Conservation (phyloP, 2,797 vertebrate species). For the Jordanella pulchra region DNA sequence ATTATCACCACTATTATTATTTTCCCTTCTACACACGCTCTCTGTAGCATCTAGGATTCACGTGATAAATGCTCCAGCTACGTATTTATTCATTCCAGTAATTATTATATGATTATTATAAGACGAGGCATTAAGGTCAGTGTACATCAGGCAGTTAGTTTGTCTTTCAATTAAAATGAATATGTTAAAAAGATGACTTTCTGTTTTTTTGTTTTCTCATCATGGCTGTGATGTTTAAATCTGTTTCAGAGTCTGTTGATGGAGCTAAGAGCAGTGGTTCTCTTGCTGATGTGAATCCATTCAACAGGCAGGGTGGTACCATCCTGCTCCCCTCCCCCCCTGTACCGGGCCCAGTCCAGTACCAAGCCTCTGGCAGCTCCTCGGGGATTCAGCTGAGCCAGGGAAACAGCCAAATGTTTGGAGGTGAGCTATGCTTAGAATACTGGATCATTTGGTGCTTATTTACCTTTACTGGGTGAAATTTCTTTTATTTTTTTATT, state of each 20-base stretch:
- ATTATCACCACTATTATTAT: no score
- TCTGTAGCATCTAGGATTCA: no score
- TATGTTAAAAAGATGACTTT: no score
- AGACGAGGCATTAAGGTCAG: no score
- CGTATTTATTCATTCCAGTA: no score
- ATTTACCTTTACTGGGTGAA: background rate
- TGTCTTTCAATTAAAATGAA: no score
- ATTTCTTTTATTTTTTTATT: background rate
- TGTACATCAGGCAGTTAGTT: no score
- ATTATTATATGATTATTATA: no score
- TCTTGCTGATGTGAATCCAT: slow-evolving; percentile 36
- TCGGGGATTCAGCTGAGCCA: slow-evolving; percentile 71
- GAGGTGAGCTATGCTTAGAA: slow-evolving; percentile 70
- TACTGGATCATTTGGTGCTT: background rate
- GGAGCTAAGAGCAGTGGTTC: slow-evolving; percentile 16
- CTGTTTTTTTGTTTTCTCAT: background rate
- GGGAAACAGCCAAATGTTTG: slow-evolving; percentile 56
- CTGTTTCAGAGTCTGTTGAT: slow-evolving; percentile 51
- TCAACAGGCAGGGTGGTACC: slow-evolving; percentile 56
- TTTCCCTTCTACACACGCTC: no score
- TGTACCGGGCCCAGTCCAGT: slow-evolving; percentile 35
- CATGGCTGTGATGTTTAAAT: background rate
- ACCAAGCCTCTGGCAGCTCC: slow-evolving; percentile 52
- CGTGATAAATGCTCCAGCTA: no score
- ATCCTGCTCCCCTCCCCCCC: slow-evolving; percentile 66